Evolutionary conservation across 2,113 vertebrate species (phyloP).

Genomic region (Alexandromys fortis): DNA sequence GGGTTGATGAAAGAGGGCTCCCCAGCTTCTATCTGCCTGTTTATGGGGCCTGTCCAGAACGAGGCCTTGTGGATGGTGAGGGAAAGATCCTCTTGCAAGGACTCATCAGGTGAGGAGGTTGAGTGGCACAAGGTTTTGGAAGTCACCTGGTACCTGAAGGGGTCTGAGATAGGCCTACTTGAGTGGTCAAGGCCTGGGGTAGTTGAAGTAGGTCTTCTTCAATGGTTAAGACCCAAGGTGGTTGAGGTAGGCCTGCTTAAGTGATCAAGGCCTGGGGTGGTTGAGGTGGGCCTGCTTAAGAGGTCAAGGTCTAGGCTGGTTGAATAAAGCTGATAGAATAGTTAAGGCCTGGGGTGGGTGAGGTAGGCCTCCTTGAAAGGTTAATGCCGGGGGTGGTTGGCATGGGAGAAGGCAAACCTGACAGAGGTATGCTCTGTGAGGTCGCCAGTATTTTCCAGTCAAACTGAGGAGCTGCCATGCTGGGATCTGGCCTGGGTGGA

Average conservation of each 20-base stretch:
- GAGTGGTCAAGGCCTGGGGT: neutral
- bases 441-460: fast-evolving
- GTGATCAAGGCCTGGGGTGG: too few species aligned
- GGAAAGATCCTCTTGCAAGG: too few species aligned
- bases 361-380: too few species aligned
- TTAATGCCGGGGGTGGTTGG: fast-evolving
- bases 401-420: neutral
- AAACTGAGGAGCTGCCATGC: neutral
- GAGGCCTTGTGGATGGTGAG: neutral
- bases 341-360: too few species aligned
- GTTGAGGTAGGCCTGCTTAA: neutral
- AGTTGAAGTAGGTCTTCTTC: too few species aligned
- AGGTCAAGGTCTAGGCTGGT: too few species aligned
- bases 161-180: fast-evolving
- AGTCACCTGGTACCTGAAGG: neutral
- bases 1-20: neutral
- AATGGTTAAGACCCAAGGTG: neutral
- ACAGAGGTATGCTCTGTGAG: neutral
- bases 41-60: fast-evolving
- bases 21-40: neutral
- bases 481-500: neutral
- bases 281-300: too few species aligned
- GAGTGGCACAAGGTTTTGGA: neutral
- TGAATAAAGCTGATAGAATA: too few species aligned
- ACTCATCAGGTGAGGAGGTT: fast-evolving